Conservation (phyloP, 2,113 vertebrate genomes). For the Pycnonotus jocosus region DNA sequence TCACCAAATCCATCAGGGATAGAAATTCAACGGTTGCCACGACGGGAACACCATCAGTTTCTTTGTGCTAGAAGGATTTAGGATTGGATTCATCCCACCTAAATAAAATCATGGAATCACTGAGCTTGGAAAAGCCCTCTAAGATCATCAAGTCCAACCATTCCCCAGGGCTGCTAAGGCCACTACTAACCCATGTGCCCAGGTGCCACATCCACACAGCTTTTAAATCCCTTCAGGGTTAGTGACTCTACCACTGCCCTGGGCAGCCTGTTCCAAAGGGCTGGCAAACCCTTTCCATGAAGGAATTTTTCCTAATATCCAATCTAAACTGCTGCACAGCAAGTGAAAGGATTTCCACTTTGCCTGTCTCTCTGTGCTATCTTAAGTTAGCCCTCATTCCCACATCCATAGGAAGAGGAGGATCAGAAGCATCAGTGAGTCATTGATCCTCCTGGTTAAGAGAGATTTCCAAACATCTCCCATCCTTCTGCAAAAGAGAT, state of each 20-base stretch:
- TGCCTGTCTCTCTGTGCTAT: rapidly evolving
- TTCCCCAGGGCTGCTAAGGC: neutral
- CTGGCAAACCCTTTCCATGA: neutral
- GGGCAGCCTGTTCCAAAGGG: neutral
- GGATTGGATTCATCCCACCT: neutral
- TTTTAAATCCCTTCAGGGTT: neutral
- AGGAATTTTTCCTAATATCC: neutral
- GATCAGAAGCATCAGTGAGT: neutral
- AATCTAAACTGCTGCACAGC: neutral
- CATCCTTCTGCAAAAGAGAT: neutral
- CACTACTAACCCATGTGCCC: neutral
- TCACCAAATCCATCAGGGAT: neutral
- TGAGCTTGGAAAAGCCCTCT: neutral
- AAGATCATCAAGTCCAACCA: neutral
- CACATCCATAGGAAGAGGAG: neutral
- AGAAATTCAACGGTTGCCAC: neutral
- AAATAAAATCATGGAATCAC: neutral
- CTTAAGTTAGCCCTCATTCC: neutral
- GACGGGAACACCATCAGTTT: neutral
- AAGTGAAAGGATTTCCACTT: neutral
- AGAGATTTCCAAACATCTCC: neutral
- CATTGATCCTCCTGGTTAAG: neutral
- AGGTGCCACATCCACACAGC: neutral
- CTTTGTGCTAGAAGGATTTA: neutral
- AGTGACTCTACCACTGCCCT: neutral